These are phyloP conservation scores for Cyrtorhinus lividipennis DNA, from an alignment of 1,140 invertebrate genomes.

Conservation along the genomic window DNA sequence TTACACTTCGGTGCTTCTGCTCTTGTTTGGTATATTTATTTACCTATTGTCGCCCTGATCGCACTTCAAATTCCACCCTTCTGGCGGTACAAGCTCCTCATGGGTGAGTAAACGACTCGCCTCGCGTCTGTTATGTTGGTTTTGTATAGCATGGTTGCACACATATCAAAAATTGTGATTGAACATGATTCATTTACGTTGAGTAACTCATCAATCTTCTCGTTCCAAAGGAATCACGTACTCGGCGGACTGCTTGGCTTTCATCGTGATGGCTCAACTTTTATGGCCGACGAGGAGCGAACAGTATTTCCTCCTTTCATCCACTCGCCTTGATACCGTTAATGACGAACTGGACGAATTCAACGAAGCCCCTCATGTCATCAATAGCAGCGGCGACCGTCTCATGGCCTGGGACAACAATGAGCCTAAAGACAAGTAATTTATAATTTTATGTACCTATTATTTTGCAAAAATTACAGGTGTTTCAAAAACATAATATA, in stretches of 20 bases:
- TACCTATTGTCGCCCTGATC: constrained; percentile 85
- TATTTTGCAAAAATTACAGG: no score
- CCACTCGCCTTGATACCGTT: constrained; percentile 47
- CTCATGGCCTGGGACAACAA: constrained; percentile 5
- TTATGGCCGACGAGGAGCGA: constrained; percentile 83
- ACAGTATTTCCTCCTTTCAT: constrained; percentile 70
- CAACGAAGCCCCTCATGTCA: constrained; percentile 76
- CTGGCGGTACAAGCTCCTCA: constrained; percentile 87
- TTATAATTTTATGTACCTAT: neutral
- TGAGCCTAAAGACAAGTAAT: constrained; percentile 7
- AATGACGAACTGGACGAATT: constrained; percentile 74
- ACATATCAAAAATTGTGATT: no score
- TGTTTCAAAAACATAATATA: no score
- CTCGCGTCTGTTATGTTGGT: no score
- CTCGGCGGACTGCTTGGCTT: constrained; percentile 84
- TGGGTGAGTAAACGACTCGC: constrained; percentile 69
- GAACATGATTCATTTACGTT: no score
- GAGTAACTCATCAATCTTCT: no score
- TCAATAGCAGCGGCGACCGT: constrained; percentile 35
- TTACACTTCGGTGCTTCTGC: constrained; percentile 94
- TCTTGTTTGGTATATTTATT: constrained; percentile 94
- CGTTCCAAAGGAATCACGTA: constrained; percentile 73
- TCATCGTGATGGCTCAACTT: constrained; percentile 83
- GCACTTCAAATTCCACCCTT: constrained; percentile 82
- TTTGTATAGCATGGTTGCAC: no score